Base-by-base conservation (phyloP, 2,888 invertebrate genomes). In the Diaphora mendica region DNA sequence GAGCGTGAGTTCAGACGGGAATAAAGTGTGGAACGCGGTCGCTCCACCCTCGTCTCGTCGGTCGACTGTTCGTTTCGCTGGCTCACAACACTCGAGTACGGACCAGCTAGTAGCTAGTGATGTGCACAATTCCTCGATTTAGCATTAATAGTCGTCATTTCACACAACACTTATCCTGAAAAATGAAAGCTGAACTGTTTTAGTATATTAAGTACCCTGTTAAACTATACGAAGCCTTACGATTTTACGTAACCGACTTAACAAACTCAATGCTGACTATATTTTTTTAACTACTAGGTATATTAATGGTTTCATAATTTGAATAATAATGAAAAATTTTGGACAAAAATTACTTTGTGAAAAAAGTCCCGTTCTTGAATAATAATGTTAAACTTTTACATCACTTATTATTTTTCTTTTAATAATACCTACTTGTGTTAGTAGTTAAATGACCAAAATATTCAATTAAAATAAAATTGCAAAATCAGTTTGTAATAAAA, bases 121-220 rank as follows among this genome's bases (percentile, higher is more conserved):
- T 81, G 88, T 83, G 87, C 88, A 84, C 86, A 85, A 73, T 81
- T 81, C 76, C 79, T 64, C 51, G 75, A 77, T 66, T 79, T 79
- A 69, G 48, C 70, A 76, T 77, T 74, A 73, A 80, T 71, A 68
- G 72, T 77, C 68, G 66, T 71, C 48, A 72, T 79, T 77, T 75
- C 65, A 71, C 68, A 73, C 67, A 67, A 73, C 73, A 78, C 71
- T 72, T 64, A 64, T 44, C 51, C 26, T 48, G 55, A 30, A 39
- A 62, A 26, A 55, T 23, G 67, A 39, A 68, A 66, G 69, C 64
- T 67, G 26, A 39, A 30, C 35, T 64, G 35, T 66, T 70, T 35
- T n/a, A 55, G n/a, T 59, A 30, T 59, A 26, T 59, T 59, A n/a
- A n/a, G n/a, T n/a, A 26, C 3, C 15, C 5, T 5, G 26, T 30